A percentile compares a stretch with the other conserved stretches of the same genome.
These are phyloP conservation scores for Glandiceps talaboti DNA, from an alignment of 53 echinoderm and acorn worm species.

Conservation along the genomic window DNA sequence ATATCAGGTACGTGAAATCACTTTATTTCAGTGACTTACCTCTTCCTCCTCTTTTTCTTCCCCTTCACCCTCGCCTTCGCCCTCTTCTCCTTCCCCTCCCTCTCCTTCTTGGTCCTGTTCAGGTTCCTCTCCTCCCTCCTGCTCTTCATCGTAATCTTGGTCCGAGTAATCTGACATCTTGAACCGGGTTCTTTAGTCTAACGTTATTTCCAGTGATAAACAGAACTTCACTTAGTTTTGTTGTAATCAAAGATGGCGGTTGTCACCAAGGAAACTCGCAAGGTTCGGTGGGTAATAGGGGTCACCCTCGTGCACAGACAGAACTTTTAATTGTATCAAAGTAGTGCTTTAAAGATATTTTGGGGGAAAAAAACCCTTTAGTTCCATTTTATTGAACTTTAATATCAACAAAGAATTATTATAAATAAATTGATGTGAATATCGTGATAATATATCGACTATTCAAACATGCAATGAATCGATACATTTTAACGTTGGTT, in stretches of 20 bases:
- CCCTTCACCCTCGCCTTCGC: constrained; percentile 71
- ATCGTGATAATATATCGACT: background rate
- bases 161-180: constrained; percentile 90
- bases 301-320: background rate
- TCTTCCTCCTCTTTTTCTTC: constrained; percentile 61
- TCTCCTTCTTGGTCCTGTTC: constrained; percentile 73
- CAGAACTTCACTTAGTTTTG: background rate
- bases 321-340: too few species aligned
- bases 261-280: background rate
- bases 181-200: background rate
- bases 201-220: background rate
- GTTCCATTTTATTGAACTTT: too few species aligned
- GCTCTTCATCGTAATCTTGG: constrained; percentile 95
- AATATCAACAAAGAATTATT: too few species aligned
- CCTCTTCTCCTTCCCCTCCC: constrained; percentile 53
- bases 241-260: background rate
- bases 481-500: background rate
- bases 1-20: too few species aligned
- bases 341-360: too few species aligned
- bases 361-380: too few species aligned
- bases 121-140: constrained; percentile 93
- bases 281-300: background rate
- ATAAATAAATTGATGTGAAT: background rate
- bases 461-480: too few species aligned
- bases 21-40: too few species aligned